A percentile compares a stretch with the other conserved stretches of the same genome.
Conservation (phyloP, 1,140 invertebrate genomes). For the Camponotus pennsylvanicus region DNA sequence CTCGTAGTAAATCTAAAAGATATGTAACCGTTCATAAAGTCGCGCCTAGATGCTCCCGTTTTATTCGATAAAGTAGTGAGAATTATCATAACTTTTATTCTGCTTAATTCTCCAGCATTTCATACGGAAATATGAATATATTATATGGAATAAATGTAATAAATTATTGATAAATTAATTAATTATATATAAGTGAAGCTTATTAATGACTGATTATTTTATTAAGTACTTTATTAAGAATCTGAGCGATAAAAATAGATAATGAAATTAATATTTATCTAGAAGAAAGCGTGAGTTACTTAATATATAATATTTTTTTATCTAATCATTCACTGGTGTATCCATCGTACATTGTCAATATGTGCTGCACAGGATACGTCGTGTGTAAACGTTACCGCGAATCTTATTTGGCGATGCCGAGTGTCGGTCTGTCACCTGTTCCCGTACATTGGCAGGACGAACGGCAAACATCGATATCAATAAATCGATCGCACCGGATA, state of each 20-base stretch:
- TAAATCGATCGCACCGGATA: conserved; percentile 73
- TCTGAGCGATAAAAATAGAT: background rate
- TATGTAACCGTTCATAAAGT: conserved; percentile 50
- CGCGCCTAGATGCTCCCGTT: conserved; percentile 31
- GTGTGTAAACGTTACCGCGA: conserved; percentile 26
- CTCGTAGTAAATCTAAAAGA: conserved; percentile 54
- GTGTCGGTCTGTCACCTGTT: conserved; percentile 47
- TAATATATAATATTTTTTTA: background rate
- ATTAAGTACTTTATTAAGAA: background rate
- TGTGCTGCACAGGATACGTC: background rate
- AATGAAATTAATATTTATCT: background rate
- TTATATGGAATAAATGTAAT: background rate
- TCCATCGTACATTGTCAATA: conserved; percentile 9
- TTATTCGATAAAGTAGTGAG: conserved; percentile 20
- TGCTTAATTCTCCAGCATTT: background rate
- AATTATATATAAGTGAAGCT: background rate
- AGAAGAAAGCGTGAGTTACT: background rate
- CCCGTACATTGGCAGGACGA: conserved; percentile 33
- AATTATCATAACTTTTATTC: conserved; percentile 50
- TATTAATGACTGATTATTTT: background rate
- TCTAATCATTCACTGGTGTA: background rate
- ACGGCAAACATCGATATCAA: conserved; percentile 70
- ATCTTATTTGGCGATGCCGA: conserved; percentile 34
- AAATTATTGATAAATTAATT: background rate
- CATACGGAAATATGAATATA: background rate